Evolutionary conservation across 2,888 invertebrate genomes (phyloP).

Genomic region (Carpatolechia fugitivella): DNA sequence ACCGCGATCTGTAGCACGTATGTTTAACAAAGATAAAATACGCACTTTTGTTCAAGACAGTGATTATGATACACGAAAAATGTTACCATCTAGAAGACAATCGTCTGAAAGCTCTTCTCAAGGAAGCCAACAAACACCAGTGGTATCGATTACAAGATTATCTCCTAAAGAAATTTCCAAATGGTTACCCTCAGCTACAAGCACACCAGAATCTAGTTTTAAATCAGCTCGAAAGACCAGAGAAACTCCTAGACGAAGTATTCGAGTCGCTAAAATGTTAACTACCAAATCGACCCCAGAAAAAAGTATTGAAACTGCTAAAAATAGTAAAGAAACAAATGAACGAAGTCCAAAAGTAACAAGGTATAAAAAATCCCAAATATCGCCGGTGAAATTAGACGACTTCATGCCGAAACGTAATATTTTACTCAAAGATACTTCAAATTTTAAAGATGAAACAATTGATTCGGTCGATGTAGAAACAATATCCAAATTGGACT

Average conservation of each 20-base stretch:
- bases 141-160: background rate
- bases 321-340: slow-evolving; percentile 1
- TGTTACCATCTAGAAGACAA: slow-evolving; percentile 25
- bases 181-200: background rate
- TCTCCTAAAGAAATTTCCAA: background rate
- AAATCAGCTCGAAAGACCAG: background rate
- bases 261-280: background rate
- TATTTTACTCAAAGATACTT: background rate
- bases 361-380: slow-evolving; percentile 31
- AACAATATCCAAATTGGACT: background rate
- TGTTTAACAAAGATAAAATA: background rate
- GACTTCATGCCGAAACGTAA: slow-evolving; percentile 26
- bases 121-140: background rate
- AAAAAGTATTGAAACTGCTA: background rate
- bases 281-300: background rate
- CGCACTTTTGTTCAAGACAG: slow-evolving; percentile 16
- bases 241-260: background rate
- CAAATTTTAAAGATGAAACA: background rate
- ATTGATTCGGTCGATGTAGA: background rate
- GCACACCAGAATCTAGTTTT: background rate
- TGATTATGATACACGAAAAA: slow-evolving; percentile 26
- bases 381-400: slow-evolving; percentile 49
- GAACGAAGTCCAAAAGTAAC: background rate
- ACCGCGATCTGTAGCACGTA: background rate
- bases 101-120: slow-evolving; percentile 18